Percentiles rank a stretch among this genome's conserved stretches.
Conservation (phyloP, 2,113 vertebrate genomes). For the Eurypyga helias region DNA sequence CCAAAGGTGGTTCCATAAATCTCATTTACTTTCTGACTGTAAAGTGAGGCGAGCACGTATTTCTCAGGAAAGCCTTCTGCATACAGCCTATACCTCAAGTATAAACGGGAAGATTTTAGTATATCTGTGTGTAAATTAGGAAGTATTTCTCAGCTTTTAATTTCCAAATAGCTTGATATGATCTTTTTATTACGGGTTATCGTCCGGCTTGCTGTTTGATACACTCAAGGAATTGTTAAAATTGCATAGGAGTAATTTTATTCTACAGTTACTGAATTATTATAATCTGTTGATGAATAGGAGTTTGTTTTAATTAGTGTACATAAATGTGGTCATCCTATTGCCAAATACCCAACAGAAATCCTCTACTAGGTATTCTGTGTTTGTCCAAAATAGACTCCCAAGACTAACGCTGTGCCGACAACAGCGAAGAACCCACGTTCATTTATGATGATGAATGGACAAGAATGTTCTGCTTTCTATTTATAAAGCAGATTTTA, state of each 20-base stretch:
- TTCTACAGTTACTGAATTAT: conserved; percentile 19
- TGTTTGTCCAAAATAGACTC: conserved; percentile 1
- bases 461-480: conserved; percentile 43
- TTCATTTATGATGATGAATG: neutral
- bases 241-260: conserved; percentile 35
- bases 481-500: conserved; percentile 61
- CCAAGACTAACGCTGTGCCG: neutral
- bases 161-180: conserved; percentile 66
- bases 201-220: conserved; percentile 54
- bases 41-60: neutral
- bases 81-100: conserved; percentile 60
- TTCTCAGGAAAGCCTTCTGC: conserved; percentile 74
- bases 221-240: conserved; percentile 1
- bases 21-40: neutral
- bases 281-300: conserved; percentile 13
- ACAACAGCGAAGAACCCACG: neutral
- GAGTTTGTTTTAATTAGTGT: conserved; percentile 52
- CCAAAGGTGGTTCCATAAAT: conserved; percentile 15
- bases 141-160: conserved; percentile 67
- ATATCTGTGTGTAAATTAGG: conserved; percentile 58
- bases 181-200: conserved; percentile 71
- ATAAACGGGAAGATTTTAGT: conserved; percentile 45
- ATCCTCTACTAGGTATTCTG: neutral
- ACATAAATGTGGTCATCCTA: conserved; percentile 31
- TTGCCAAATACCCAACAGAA: conserved; percentile 32